Evolutionary conservation across 2,888 invertebrate species (phyloP).

Genomic region (Sarcophaga variegata): DNA sequence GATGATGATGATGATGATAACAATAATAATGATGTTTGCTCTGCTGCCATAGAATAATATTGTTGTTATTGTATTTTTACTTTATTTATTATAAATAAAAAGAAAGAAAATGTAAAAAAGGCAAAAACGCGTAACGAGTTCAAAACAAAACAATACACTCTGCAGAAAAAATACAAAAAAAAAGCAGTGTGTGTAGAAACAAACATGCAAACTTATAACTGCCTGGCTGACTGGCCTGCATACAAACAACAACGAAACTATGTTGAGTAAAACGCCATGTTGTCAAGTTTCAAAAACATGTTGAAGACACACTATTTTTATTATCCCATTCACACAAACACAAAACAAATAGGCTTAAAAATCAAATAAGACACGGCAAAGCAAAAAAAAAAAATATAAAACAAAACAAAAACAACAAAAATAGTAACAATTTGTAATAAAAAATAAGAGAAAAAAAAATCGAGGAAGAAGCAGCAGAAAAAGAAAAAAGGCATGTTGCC

Average conservation of each 20-base stretch:
- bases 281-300: constrained; percentile 59
- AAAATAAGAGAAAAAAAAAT: constrained; percentile 6
- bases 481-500: constrained; percentile 58
- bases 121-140: constrained; percentile 68
- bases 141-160: constrained; percentile 52
- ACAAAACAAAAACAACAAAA: constrained; percentile 8
- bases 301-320: constrained; percentile 52
- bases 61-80: constrained; percentile 3
- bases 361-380: constrained; percentile 44
- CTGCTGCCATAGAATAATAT: constrained; percentile 52
- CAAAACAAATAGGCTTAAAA: constrained; percentile 55
- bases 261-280: constrained; percentile 42
- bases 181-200: constrained; percentile 45
- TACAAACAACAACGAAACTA: background rate
- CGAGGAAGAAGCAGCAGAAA: constrained; percentile 51
- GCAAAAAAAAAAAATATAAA: background rate
- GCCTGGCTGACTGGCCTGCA: background rate
- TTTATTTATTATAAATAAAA: constrained; percentile 6
- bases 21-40: constrained; percentile 45
- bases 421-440: constrained; percentile 50
- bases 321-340: background rate
- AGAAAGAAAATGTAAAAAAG: constrained; percentile 60
- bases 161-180: constrained; percentile 12
- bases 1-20: constrained; percentile 24
- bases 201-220: constrained; percentile 6